These are phyloP conservation scores for Trisateles emortualis DNA, from an alignment of 2,888 invertebrate species.

Conservation along the genomic window DNA sequence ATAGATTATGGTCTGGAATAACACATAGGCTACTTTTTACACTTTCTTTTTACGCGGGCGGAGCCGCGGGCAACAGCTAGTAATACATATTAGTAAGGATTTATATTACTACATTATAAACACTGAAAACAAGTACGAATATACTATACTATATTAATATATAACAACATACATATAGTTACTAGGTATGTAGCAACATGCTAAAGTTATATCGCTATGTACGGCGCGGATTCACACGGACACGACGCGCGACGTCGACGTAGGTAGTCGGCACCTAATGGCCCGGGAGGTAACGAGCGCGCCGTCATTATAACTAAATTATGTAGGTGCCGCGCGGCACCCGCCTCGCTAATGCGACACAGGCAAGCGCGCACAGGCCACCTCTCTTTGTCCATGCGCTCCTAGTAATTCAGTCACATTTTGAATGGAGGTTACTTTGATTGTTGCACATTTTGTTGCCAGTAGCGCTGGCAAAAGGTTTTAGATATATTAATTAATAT, in stretches of 20 bases:
- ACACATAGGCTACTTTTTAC: no score
- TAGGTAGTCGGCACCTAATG: slow-evolving; percentile 59
- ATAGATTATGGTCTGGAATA: no score
- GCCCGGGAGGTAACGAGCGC: slow-evolving; percentile 63
- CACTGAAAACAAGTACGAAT: slow-evolving; percentile 2
- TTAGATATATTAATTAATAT: no score
- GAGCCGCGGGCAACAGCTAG: no score
- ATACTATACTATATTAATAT: slow-evolving; percentile 26
- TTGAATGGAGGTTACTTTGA: slow-evolving; percentile 58
- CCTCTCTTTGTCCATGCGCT: slow-evolving; percentile 50
- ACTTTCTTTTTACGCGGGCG: no score
- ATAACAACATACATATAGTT: slow-evolving; percentile 44
- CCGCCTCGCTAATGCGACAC: slow-evolving; percentile 63
- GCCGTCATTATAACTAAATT: slow-evolving; percentile 75
- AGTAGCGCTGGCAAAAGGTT: no score
- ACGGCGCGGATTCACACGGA: slow-evolving; percentile 44
- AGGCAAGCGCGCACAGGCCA: slow-evolving; percentile 45
- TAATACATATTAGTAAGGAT: no score
- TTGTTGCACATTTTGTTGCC: slow-evolving; percentile 29
- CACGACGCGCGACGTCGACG: slow-evolving; percentile 43
- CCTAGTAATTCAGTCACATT: slow-evolving; percentile 62
- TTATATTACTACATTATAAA: no score
- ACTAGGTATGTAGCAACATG: slow-evolving; percentile 48
- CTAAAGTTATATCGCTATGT: slow-evolving; percentile 44
- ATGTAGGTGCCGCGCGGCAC: slow-evolving; percentile 58